These are phyloP conservation scores for Drosophila sechellia DNA, from an alignment of 1,140 invertebrate genomes.

Conservation along the genomic window DNA sequence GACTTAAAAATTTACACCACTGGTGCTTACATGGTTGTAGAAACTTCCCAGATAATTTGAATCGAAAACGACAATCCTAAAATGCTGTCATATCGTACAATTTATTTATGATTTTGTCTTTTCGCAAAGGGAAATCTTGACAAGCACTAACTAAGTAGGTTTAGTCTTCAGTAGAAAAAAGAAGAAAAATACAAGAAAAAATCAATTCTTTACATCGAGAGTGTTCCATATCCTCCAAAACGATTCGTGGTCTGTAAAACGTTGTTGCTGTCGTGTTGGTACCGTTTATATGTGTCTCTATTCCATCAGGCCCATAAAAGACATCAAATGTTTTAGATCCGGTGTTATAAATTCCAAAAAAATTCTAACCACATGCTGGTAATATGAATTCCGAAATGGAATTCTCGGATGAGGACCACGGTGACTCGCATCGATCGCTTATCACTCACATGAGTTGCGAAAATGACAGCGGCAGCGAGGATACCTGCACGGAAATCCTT, in stretches of 20 bases:
- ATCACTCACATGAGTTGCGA: slow-evolving; percentile 88
- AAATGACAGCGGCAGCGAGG: slow-evolving; percentile 90
- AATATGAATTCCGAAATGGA: slow-evolving; percentile 94
- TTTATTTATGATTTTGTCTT: too few species aligned
- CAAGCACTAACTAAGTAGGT: slow-evolving; percentile 1
- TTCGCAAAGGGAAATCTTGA: slow-evolving; percentile 87
- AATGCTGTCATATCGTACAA: too few species aligned
- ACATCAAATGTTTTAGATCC: slow-evolving; percentile 17
- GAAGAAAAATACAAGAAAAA: slow-evolving; percentile 41
- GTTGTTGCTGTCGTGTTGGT: slow-evolving; percentile 12
- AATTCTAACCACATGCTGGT: slow-evolving; percentile 6
- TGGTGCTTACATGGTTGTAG: too few species aligned
- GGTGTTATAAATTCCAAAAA: background rate
- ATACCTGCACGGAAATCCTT: slow-evolving; percentile 95
- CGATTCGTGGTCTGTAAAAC: slow-evolving; percentile 3
- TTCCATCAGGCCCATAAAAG: background rate
- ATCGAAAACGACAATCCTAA: too few species aligned
- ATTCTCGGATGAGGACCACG: slow-evolving; percentile 91
- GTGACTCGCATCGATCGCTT: slow-evolving; percentile 91
- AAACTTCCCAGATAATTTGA: too few species aligned
- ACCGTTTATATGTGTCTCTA: slow-evolving; percentile 1
- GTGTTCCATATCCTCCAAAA: slow-evolving; percentile 32
- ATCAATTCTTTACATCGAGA: slow-evolving; percentile 29
- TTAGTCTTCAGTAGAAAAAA: slow-evolving; percentile 54
- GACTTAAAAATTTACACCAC: too few species aligned